These are phyloP conservation scores for Lanistes nyassanus DNA, from an alignment of 1,140 invertebrate species.

Conservation along the genomic window DNA sequence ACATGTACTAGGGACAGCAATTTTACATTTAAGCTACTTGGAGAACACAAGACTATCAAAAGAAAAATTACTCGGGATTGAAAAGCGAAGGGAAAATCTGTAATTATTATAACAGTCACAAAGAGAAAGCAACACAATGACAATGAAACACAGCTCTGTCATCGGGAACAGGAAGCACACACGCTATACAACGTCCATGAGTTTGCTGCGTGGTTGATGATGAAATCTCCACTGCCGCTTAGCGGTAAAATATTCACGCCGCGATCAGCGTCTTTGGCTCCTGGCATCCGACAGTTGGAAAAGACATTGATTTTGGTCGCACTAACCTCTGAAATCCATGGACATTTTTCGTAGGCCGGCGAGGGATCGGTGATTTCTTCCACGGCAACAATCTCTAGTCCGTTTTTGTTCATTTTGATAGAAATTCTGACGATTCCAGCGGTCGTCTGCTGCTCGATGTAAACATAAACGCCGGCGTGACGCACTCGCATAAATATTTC, in stretches of 20 bases:
- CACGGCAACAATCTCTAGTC: constrained; percentile 12
- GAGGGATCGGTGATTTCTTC: constrained; percentile 14
- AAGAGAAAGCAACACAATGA: no score
- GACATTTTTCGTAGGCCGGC: constrained; percentile 13
- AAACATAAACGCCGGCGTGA: constrained; percentile 11
- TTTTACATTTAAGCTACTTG: no score
- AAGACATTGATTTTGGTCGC: constrained; percentile 6
- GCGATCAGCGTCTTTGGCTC: no score
- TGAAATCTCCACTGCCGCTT: neutral
- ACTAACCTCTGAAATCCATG: constrained; percentile 18
- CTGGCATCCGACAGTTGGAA: neutral
- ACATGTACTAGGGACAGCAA: no score
- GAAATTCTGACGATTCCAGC: neutral
- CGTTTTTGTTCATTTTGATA: constrained; percentile 9
- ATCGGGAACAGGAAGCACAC: no score
- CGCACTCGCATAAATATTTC: constrained; percentile 6
- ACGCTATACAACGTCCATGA: no score
- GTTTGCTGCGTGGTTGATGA: constrained; percentile 4
- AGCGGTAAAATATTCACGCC: no score
- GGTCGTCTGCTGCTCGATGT: neutral
- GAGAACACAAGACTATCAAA: no score
- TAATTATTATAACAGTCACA: no score
- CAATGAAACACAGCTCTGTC: no score
- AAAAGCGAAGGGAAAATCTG: no score
- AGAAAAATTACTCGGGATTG: no score